Evolutionary conservation across 92 coral and sea anemone species (phyloP).

Genomic region (Zoanthus solanderi): DNA sequence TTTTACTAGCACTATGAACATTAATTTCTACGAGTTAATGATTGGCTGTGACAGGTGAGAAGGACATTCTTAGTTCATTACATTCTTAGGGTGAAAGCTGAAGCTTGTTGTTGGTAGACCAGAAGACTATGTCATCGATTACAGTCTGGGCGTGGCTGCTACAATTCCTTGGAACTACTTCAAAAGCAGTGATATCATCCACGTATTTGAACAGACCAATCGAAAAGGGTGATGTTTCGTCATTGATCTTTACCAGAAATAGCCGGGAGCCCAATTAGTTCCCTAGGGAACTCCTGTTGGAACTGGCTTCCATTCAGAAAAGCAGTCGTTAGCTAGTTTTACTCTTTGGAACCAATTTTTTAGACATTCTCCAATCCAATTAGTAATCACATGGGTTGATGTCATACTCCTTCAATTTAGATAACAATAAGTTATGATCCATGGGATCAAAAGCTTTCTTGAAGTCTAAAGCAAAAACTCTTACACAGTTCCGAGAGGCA

Average conservation of each 20-base stretch:
- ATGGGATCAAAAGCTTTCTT: constrained; percentile 26
- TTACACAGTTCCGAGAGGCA: constrained; percentile 17
- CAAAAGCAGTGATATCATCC: not conserved
- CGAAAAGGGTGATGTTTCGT: not conserved
- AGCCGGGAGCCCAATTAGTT: too few species aligned
- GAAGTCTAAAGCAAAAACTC: constrained; percentile 2
- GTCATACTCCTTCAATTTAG: not conserved
- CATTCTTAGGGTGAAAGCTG: not conserved
- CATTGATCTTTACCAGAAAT: not conserved
- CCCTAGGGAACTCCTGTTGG: too few species aligned
- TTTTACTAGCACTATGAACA: not conserved
- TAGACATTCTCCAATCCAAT: not conserved
- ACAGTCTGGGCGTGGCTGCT: not conserved
- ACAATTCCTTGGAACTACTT: not conserved
- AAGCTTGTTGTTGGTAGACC: not conserved
- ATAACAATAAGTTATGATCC: not conserved
- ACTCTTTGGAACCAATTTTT: constrained; percentile 1
- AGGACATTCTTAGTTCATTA: not conserved
- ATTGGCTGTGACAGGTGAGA: constrained; percentile 3
- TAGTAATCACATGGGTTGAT: constrained; percentile 1
- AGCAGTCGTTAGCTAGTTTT: not conserved
- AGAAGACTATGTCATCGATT: not conserved
- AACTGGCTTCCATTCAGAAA: not conserved
- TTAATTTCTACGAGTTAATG: not conserved
- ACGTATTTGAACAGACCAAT: constrained; percentile 3